Evolutionary conservation across 2,888 invertebrate genomes (phyloP).

Genomic region (Thera britannica): DNA sequence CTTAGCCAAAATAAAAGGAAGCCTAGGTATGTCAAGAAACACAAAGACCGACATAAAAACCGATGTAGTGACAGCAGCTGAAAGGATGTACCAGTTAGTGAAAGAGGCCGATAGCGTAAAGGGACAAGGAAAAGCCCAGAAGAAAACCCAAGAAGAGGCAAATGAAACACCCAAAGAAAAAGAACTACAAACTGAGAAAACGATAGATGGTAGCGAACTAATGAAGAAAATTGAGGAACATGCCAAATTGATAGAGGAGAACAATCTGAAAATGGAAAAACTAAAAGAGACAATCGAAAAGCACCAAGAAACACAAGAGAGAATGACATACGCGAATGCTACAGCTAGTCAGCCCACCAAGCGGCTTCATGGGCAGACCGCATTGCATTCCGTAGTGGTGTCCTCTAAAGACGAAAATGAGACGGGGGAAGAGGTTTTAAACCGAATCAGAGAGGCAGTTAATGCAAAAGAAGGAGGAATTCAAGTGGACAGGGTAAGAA

Average conservation of each 20-base stretch:
- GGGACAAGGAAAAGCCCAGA: no score
- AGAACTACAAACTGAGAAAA: background rate
- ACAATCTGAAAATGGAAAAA: background rate
- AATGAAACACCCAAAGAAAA: background rate
- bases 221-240: background rate
- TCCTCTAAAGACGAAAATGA: background rate
- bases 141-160: background rate
- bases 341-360: background rate
- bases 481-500: constrained; percentile 17
- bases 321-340: background rate
- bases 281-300: background rate
- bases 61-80: no score
- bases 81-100: no score
- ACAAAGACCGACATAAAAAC: no score
- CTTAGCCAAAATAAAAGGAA: no score
- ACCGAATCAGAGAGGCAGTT: background rate
- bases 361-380: background rate
- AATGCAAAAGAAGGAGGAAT: constrained; percentile 8
- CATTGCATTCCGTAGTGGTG: background rate
- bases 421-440: background rate
- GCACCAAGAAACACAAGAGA: background rate
- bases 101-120: no score
- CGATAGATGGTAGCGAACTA: background rate
- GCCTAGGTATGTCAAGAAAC: no score
- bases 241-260: background rate